A percentile compares a stretch with the other conserved stretches of the same genome.
Conservation (phyloP, 2,113 vertebrate species). For the Hymenochirus boettgeri region DNA sequence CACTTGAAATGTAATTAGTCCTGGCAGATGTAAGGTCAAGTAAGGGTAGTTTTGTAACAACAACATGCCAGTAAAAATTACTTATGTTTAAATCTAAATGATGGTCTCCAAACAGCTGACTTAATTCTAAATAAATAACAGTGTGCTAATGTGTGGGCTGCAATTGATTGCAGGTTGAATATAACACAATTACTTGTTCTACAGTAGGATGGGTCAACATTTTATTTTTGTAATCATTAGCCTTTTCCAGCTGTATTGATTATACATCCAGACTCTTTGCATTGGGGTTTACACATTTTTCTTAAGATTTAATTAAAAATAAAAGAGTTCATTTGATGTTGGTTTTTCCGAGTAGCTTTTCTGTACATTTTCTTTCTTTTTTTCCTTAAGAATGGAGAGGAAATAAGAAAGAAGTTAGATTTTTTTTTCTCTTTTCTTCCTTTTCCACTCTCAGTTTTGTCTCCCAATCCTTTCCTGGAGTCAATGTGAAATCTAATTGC, state of each 20-base stretch:
- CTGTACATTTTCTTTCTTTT: slow-evolving; percentile 49
- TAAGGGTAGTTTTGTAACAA: slow-evolving; percentile 64
- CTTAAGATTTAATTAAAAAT: slow-evolving; percentile 47
- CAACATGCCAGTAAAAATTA: slow-evolving; percentile 64
- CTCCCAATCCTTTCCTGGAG: slow-evolving; percentile 66
- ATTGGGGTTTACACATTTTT: slow-evolving; percentile 40
- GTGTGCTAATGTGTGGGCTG: slow-evolving; percentile 56
- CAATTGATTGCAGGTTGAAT: slow-evolving; percentile 58
- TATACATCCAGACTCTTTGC: slow-evolving; percentile 10
- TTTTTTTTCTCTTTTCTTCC: slow-evolving; percentile 20
- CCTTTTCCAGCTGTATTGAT: slow-evolving; percentile 56
- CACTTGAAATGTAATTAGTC: slow-evolving; percentile 64
- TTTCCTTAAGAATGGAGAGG: slow-evolving; percentile 59
- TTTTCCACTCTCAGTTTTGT: slow-evolving; percentile 57
- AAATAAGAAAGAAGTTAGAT: slow-evolving; percentile 50
- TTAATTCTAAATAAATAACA: slow-evolving; percentile 71
- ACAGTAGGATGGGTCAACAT: slow-evolving; percentile 58
- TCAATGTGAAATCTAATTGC: slow-evolving; percentile 77
- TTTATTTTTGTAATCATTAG: slow-evolving; percentile 65
- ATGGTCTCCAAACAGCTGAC: slow-evolving; percentile 61
- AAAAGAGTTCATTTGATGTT: slow-evolving; percentile 53
- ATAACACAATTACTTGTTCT: slow-evolving; percentile 56
- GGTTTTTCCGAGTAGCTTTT: no score
- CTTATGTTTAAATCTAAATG: slow-evolving; percentile 65
- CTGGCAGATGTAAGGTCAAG: slow-evolving; percentile 69